Percentiles rank a stretch among this genome's conserved stretches.
These are phyloP conservation scores for Allobates femoralis DNA, from an alignment of 2,797 vertebrate genomes.

Conservation along the genomic window DNA sequence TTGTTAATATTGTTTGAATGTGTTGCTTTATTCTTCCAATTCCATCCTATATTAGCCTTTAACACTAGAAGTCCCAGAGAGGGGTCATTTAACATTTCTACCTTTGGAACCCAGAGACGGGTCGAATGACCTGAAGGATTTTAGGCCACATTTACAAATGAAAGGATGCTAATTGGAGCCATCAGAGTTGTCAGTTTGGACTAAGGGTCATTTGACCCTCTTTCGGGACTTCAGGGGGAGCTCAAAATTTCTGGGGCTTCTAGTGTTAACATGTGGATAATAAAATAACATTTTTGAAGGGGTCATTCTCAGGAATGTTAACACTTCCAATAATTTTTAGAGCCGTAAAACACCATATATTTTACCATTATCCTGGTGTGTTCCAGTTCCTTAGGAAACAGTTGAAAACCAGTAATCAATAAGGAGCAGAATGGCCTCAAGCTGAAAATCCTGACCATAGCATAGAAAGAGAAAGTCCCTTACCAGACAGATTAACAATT, in stretches of 20 bases:
- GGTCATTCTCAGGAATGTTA: not conserved
- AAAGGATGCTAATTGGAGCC: too few species aligned
- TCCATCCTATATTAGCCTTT: not conserved
- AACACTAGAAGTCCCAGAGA: too few species aligned
- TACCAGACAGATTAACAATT: not conserved
- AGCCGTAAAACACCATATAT: not conserved
- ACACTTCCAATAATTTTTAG: not conserved
- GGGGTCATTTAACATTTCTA: too few species aligned
- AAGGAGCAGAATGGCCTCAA: not conserved
- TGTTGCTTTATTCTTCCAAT: not conserved
- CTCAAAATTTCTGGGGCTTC: too few species aligned
- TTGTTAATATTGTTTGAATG: not conserved
- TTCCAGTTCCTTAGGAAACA: not conserved
- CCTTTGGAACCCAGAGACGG: too few species aligned
- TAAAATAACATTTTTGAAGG: not conserved
- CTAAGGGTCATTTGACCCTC: too few species aligned
- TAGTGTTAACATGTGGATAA: not conserved
- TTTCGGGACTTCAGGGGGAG: too few species aligned
- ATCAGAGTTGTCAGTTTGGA: too few species aligned
- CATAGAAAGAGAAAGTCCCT: too few species aligned
- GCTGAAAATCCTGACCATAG: not conserved
- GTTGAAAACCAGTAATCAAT: not conserved
- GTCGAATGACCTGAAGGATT: too few species aligned
- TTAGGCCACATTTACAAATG: too few species aligned
- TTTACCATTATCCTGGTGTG: not conserved